Evolutionary conservation across 2,113 vertebrate genomes (phyloP), one percentile per base, ranked within the genome.

Genomic region (Poeciliopsis occidentalis): DNA sequence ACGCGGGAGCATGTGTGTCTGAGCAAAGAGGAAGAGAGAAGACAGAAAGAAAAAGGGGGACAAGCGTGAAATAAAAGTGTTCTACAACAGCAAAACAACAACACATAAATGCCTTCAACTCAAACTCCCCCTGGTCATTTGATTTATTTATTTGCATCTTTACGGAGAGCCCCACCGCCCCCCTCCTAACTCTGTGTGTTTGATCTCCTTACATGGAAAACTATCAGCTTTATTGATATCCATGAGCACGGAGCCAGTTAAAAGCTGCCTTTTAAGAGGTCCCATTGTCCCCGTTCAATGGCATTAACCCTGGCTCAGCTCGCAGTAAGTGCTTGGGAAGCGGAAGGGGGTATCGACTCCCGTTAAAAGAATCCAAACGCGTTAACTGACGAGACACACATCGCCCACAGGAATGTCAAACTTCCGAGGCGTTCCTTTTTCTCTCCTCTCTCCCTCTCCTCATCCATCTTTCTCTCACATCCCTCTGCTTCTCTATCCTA

Each of bases 341-440:
- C 90, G 90, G 92, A 93, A 93, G 91, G 91, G 92, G 89, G 92
- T 87, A 94, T 94, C 88, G 92, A 94, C 92, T 92, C 88, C 87
- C 84, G 90, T 93, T 93, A 90, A 93, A 91, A 93, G 92, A 91
- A 91, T 88, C 91, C 85, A 78, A 90, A 86, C 90, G 88, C 71
- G 85, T 90, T 86, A 89, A 85, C 87, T 91, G 92, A 90, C 64
- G 92, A 93, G 91, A 91, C 91, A 91, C 91, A 92, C 85, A 91
- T 92, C 75, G 92, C 92, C 93, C 85, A 92, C 88, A 94, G 92
- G 93, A 94, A 93, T 93, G 92, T 93, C 92, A 93, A 92, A 93
- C 89, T 87, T 89, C 88, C 81, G 82, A 90, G 87, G 85, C 71
- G 0, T 79, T 81, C 78, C 80, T 69, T 68, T 60, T 72, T 69